Percentiles rank a stretch among this genome's conserved stretches.
Conservation (phyloP, 2,797 vertebrate genomes). For the Ciconia nigra region DNA sequence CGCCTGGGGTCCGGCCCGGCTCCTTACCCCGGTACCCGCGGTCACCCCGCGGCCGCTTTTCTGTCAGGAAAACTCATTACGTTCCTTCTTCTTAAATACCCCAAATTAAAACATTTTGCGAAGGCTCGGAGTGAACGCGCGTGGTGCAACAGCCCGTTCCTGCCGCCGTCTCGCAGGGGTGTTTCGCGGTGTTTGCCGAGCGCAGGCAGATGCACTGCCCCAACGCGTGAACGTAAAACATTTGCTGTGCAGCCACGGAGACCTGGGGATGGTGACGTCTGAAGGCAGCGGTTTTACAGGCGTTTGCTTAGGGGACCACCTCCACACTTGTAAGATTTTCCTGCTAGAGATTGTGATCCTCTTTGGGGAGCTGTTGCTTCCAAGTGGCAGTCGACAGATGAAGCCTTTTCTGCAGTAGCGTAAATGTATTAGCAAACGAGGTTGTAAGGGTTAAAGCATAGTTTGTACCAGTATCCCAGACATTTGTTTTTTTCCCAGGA, state of each 20-base stretch:
- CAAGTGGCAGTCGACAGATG: neutral
- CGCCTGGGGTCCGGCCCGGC: neutral
- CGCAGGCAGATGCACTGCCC: neutral
- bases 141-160: no score
- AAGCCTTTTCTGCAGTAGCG: neutral
- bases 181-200: neutral
- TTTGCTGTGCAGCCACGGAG: neutral
- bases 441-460: neutral
- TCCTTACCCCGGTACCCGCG: neutral
- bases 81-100: rapidly evolving
- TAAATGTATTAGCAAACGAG: neutral
- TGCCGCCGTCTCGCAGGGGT: neutral
- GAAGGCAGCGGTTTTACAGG: neutral
- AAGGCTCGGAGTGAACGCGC: neutral
- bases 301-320: no score
- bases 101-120: rapidly evolving
- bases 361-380: neutral
- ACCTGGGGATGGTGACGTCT: neutral
- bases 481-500: neutral
- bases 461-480: neutral
- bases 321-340: neutral
- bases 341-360: neutral
- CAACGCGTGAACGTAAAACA: rapidly evolving
- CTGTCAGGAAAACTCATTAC: neutral
- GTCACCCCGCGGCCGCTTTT: no score